phyloP scores from a whole-genome alignment of 2,113 vertebrate genomes.

The Leiothrix lutea region DNA sequence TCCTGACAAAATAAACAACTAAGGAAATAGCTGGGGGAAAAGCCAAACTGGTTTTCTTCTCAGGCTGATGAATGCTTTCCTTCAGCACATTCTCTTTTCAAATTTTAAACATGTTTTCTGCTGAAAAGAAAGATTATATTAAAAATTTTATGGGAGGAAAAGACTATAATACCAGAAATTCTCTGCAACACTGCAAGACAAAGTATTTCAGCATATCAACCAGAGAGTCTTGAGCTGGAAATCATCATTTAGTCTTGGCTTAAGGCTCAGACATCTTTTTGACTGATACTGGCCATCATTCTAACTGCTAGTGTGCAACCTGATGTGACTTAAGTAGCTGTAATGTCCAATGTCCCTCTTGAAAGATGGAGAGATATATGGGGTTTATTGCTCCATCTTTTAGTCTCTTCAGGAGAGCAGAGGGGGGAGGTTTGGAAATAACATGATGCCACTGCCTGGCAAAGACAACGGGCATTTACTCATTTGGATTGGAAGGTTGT shows the following conservation, averaged over 20 bases:
- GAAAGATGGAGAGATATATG: not conserved
- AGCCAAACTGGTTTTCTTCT: not conserved
- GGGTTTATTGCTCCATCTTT: not conserved
- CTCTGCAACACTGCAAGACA: not conserved
- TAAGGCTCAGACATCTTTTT: not conserved
- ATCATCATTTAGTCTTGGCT: not conserved
- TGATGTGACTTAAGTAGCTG: not conserved
- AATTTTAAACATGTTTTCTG: not conserved
- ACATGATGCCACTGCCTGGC: not conserved
- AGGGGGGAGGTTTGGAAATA: not conserved
- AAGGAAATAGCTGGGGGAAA: not conserved
- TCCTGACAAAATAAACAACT: not conserved
- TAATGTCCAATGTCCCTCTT: not conserved
- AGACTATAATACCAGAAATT: not conserved
- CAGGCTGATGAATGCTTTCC: not conserved
- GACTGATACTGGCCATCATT: not conserved
- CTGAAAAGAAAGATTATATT: not conserved
- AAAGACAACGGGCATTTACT: not conserved
- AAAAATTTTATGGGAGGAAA: not conserved
- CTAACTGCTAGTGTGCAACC: not conserved
- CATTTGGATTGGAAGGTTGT: not conserved
- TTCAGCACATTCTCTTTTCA: not conserved
- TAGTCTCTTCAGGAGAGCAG: not conserved
- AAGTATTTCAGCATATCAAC: not conserved
- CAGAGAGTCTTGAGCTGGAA: not conserved